Conservation (phyloP, 2,797 vertebrate genomes). For the Sternotherus odoratus region DNA sequence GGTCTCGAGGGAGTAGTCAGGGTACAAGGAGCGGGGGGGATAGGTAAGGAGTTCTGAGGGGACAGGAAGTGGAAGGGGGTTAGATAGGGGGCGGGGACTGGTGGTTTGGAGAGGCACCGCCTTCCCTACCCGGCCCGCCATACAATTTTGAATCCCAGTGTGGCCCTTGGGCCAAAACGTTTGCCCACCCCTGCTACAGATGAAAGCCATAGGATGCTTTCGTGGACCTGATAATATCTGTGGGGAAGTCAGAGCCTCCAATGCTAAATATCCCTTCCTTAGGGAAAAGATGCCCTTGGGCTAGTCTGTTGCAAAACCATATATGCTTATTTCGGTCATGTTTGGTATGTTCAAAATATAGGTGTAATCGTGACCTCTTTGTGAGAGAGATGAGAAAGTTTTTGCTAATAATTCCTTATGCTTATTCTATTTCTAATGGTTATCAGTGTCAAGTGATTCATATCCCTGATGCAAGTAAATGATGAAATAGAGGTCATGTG, state of each 20-base stretch:
- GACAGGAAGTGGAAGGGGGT: no score
- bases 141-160: no score
- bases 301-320: constrained; percentile 7
- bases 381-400: constrained; percentile 16
- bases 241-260: neutral
- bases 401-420: neutral
- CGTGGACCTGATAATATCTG: neutral
- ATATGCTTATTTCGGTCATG: neutral
- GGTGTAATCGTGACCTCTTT: neutral
- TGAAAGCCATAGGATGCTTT: neutral
- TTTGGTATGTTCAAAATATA: neutral
- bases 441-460: neutral
- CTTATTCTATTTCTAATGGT: neutral
- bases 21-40: no score
- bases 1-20: no score
- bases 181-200: no score
- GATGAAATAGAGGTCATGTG: neutral
- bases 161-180: no score
- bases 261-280: neutral
- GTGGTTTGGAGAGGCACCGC: no score
- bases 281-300: neutral
- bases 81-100: no score
- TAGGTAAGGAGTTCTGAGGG: no score
- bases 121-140: no score
- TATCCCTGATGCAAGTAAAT: neutral